A percentile compares a stretch with the other conserved stretches of the same genome.
phyloP scores from a whole-genome alignment of 2,797 vertebrate genomes.

The Hippopotamyrus pictus region DNA sequence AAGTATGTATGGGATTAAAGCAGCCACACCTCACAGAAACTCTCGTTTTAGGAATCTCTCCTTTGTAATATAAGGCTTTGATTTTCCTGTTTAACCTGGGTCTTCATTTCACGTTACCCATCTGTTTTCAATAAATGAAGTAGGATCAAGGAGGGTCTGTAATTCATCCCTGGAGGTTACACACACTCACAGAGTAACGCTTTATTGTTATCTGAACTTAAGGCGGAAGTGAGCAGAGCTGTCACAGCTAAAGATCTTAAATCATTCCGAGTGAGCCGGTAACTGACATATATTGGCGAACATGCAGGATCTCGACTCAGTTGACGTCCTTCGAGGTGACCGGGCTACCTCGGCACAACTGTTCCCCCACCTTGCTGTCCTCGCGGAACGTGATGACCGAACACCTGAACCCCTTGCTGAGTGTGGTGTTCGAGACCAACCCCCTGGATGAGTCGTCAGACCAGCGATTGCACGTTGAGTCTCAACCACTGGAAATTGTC shows the following conservation, averaged over 20 bases:
- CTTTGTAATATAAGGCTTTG: not conserved
- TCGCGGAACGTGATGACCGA: conserved; percentile 66
- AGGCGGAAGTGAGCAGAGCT: not conserved
- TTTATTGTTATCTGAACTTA: not conserved
- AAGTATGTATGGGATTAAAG: conserved; percentile 59
- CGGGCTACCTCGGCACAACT: conserved; percentile 60
- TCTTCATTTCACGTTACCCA: not conserved
- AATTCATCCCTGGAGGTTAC: not conserved
- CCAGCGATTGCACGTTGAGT: conserved; percentile 80
- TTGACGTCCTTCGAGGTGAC: conserved; percentile 83
- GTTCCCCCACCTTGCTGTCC: conserved; percentile 75
- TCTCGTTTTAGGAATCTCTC: not conserved
- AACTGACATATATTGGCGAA: not conserved
- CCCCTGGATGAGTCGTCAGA: conserved; percentile 76
- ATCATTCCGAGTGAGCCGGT: not conserved
- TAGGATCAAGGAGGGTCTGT: conserved; percentile 3
- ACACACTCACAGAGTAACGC: not conserved
- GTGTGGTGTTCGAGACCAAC: conserved; percentile 89
- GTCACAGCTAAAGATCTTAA: not conserved
- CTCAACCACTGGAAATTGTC: conserved; percentile 91
- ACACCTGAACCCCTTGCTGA: conserved; percentile 68
- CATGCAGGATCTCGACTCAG: conserved; percentile 71
- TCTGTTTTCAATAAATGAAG: not conserved
- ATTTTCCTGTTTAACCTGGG: not conserved
- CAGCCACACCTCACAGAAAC: not conserved